These are phyloP conservation scores for Origma solitaria DNA, from an alignment of 2,113 vertebrate genomes.

Conservation along the genomic window DNA sequence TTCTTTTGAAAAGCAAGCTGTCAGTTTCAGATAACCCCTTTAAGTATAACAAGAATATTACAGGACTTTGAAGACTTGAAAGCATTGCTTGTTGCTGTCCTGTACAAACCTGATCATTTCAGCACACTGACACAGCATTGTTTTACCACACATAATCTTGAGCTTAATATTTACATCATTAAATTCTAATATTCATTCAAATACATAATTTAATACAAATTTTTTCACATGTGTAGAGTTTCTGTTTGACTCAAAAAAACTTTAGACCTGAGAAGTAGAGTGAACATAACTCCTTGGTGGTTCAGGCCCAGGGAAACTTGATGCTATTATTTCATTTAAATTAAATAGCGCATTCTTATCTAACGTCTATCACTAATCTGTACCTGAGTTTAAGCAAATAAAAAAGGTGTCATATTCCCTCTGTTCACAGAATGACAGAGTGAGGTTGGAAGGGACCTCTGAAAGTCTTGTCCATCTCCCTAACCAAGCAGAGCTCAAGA, in stretches of 20 bases:
- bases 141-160: not conserved
- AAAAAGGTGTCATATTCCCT: not conserved
- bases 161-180: not conserved
- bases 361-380: not conserved
- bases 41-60: not conserved
- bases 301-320: not conserved
- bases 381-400: not conserved
- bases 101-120: not conserved
- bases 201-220: not conserved
- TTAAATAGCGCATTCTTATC: not conserved
- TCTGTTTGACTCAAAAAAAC: not conserved
- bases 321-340: not conserved
- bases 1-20: not conserved
- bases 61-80: not conserved
- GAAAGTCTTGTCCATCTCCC: not conserved
- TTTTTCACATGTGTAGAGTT: not conserved
- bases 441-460: not conserved
- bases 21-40: not conserved
- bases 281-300: not conserved
- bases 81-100: not conserved
- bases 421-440: not conserved
- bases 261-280: not conserved
- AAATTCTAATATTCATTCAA: slow-evolving; percentile 6
- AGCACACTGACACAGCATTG: not conserved
- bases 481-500: not conserved